A percentile compares a stretch with the other conserved stretches of the same genome.
These are phyloP conservation scores for Ellobius talpinus DNA, from an alignment of 2,113 vertebrate genomes.

Conservation along the genomic window DNA sequence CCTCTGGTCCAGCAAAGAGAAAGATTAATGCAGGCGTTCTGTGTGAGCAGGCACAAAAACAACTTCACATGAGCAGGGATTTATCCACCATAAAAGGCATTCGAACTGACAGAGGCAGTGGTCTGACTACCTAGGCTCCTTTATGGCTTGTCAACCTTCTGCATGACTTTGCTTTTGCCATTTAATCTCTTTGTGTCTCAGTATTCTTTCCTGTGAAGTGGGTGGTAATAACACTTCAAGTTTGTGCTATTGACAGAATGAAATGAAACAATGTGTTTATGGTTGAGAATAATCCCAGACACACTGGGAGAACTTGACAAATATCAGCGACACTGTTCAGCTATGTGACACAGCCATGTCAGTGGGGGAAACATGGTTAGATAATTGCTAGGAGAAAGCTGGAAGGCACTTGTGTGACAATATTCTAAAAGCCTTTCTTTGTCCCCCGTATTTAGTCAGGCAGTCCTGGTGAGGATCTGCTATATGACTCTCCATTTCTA, in stretches of 20 bases:
- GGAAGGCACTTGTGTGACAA: not conserved
- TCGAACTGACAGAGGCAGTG: not conserved
- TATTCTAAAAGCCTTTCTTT: not conserved
- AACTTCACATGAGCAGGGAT: not conserved
- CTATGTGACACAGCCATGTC: not conserved
- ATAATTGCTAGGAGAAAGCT: not conserved
- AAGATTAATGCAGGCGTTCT: not conserved
- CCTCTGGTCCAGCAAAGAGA: not conserved
- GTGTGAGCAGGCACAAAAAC: not conserved
- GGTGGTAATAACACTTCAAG: not conserved
- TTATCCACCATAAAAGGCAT: not conserved
- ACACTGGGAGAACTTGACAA: not conserved
- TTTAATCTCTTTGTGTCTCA: not conserved
- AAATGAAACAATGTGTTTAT: not conserved
- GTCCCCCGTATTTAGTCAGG: not conserved
- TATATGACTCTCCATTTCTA: not conserved
- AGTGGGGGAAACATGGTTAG: not conserved
- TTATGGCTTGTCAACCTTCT: not conserved
- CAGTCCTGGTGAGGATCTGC: not conserved
- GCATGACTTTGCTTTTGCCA: not conserved
- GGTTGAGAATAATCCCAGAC: conserved; percentile 1
- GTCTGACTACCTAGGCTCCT: not conserved
- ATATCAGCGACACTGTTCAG: not conserved
- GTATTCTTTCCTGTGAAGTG: conserved; percentile 1
- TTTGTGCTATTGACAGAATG: not conserved